Base-by-base conservation (phyloP, 2,113 vertebrate species). In the Pterocles gutturalis region DNA sequence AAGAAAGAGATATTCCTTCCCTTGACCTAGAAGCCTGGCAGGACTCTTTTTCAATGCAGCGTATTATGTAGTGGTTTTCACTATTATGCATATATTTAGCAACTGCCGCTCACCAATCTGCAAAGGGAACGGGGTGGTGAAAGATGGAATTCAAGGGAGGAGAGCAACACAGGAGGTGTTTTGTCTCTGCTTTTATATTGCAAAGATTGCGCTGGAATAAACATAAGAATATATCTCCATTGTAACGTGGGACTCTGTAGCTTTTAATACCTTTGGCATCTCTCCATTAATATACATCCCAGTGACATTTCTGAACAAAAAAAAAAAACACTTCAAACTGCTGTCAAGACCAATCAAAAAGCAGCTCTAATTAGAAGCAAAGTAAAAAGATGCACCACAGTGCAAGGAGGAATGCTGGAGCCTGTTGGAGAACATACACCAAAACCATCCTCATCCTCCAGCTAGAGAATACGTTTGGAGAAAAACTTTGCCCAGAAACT, bases 11-110 rank as follows among this genome's bases (percentile, higher is more conserved):
- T 76, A 92, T 54, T 91, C 78, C 66, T 97, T 97, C 95, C 97
- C 97, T 97, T 97, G 97, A 97, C 97, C 97, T 85, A 83, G 89
- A 84, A 87, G 91, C 93, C 91, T 89, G 84, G 28, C 82, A 96
- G 81, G 81, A 91, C 57, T 93, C 91, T 89, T 62, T 82, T 61
- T 89, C 87, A 96, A 93, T 91, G 83, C 61, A 76, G 13, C 21
- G 41, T 57, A 89, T 96, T 96, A 87, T 96, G 87, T 66, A 91
- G 95, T 62, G 95, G 31, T 89, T 96, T 91, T 87, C 95, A 96
- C 61, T 89, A 83, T 96, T 95, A 95, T 96, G 94, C 96, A 97
- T 96, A 92, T 96, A 77, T 96, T 95, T 95, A 96, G 54, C 83
- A 89, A 70, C 65, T 78, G 67, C 85, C 51, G 4, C 88, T 95